phyloP scores from a whole-genome alignment of 2,797 vertebrate species.

The Parauchenoglanis ngamensis region DNA sequence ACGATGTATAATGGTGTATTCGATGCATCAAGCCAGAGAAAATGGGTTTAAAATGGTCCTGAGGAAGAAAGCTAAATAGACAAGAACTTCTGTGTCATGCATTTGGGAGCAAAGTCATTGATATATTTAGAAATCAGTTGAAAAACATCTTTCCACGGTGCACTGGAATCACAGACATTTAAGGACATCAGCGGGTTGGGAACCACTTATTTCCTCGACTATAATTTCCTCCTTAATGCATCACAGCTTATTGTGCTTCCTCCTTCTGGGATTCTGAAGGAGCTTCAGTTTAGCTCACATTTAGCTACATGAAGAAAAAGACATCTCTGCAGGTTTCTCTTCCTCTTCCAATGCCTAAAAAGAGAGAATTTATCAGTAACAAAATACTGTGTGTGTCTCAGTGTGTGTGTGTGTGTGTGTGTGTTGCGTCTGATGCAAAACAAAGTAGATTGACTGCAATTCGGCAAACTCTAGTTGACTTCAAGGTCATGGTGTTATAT shows the following conservation, averaged over 20 bases:
- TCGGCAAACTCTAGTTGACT: conserved; percentile 7
- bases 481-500: conserved; percentile 20
- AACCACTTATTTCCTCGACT: conserved; percentile 25
- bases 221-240: conserved; percentile 22
- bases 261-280: conserved; percentile 21
- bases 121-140: conserved; percentile 42
- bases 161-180: conserved; percentile 25
- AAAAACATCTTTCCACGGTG: conserved; percentile 55
- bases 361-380: conserved; percentile 18
- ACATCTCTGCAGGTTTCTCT: conserved; percentile 39
- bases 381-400: background rate
- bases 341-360: background rate
- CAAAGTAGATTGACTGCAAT: conserved; percentile 20
- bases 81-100: background rate
- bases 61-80: background rate
- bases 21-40: background rate
- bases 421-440: background rate
- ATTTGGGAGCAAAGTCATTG: background rate
- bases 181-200: conserved; percentile 13
- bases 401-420: background rate
- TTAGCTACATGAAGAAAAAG: conserved; percentile 25
- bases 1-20: background rate
- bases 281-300: conserved; percentile 32
- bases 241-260: conserved; percentile 16
- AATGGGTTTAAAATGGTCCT: background rate